Evolutionary conservation across 2,797 vertebrate genomes (phyloP).

Genomic region (Scleropages formosus): DNA sequence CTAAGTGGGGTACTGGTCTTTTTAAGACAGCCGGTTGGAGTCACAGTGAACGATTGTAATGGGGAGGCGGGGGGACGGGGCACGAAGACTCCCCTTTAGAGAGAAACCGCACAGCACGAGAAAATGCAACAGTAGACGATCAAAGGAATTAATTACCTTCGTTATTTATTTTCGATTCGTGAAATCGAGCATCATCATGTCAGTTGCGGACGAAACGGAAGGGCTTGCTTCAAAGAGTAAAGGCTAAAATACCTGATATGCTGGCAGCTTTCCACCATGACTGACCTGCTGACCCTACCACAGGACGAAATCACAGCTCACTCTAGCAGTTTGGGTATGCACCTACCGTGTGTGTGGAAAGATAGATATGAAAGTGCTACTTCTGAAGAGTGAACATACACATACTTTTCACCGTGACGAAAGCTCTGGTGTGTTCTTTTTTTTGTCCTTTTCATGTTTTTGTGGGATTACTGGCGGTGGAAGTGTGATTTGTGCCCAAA

Average conservation of each 20-base stretch:
- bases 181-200: background rate
- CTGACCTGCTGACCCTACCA: conserved; percentile 24
- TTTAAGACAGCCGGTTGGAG: conserved; percentile 48
- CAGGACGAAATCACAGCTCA: conserved; percentile 30
- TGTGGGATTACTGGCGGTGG: conserved; percentile 14
- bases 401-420: conserved; percentile 38
- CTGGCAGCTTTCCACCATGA: conserved; percentile 29
- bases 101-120: conserved; percentile 9
- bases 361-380: conserved; percentile 52
- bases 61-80: background rate
- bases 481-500: background rate
- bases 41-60: conserved; percentile 47
- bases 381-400: conserved; percentile 47
- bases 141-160: background rate
- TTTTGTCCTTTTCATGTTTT: conserved; percentile 29
- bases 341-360: conserved; percentile 33
- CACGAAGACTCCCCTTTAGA: background rate
- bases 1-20: conserved; percentile 34
- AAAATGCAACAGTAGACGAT: background rate
- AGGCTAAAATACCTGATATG: conserved; percentile 27
- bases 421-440: background rate
- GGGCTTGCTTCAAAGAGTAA: conserved; percentile 18
- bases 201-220: background rate
- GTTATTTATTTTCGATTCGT: background rate
- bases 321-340: conserved; percentile 28